Evolutionary conservation across 1,140 invertebrate genomes (phyloP), one percentile per base, ranked within the genome.

Genomic region (Triops longicaudatus): DNA sequence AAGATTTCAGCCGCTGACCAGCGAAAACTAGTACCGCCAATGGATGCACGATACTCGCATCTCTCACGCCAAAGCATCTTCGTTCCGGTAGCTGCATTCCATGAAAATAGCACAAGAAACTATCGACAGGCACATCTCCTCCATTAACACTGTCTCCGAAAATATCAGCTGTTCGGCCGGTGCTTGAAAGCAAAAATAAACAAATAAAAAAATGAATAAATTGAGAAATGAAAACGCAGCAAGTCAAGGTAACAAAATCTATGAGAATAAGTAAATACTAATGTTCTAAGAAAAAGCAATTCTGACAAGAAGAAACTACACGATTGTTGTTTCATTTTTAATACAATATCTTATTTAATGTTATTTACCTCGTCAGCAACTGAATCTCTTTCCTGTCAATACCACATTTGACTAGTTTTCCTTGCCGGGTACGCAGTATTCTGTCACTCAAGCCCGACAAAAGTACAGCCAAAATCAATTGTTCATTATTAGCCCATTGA

Each of bases 131-230:
- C 82, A 83, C 73, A 82, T 80, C 26, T 80, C 82, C 74, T 85
- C 81, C 14, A 82, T 90, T 89, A 1, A 89, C 86, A 81, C 87
- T 88, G 72, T 89, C 87, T 27, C 85, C 80, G 11, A 83, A 82
- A 2, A 89, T 82, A 76, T 85, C 83, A 5, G 85, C 86, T 28
- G 82, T 82, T 4, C 83, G 81, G 6, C 85, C 83, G 79, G 83
- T 81, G 71, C 88, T 89, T 37, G 31, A 37, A 37, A 7, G 31
- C 31, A 63, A 17, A 44, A 75, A 12, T 2, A 28, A 6, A 28
- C 26, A 26, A 41, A 17, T 28, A n/a, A n/a, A n/a, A 74, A 1
- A 74, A 3, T 31, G 12, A 31, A 26, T 5, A 2, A 73, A 41
- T n/a, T n/a, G n/a, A n/a, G n/a, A n/a, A n/a, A n/a, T n/a, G n/a